Conservation (phyloP, 2,797 vertebrate genomes). For the Pteropus rufus region DNA sequence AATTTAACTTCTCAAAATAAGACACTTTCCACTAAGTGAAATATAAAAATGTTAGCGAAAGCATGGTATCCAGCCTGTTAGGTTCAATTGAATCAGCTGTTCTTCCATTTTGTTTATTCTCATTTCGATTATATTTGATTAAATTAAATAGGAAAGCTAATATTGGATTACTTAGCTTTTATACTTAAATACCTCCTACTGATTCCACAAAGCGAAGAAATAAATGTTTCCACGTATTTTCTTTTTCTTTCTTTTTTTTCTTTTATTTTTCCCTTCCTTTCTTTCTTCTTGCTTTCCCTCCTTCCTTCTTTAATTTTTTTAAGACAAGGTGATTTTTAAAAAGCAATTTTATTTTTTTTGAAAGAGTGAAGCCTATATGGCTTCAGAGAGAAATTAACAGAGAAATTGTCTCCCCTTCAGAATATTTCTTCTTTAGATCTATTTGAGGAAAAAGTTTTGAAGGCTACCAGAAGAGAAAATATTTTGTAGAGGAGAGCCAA, state of each 20-base stretch:
- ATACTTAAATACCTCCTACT: neutral
- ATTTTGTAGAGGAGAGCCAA: neutral
- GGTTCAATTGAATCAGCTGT: neutral
- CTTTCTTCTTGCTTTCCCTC: neutral
- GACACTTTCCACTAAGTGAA: neutral
- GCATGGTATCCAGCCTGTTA: neutral
- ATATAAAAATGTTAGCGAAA: neutral
- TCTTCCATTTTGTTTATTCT: slow-evolving; percentile 17
- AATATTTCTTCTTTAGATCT: neutral
- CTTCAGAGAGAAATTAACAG: slow-evolving; percentile 7
- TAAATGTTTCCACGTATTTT: neutral
- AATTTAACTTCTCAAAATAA: slow-evolving; percentile 27
- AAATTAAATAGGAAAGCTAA: neutral
- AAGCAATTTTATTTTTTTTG: neutral
- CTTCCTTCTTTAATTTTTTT: neutral
- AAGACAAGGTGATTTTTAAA: neutral
- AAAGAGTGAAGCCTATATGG: slow-evolving; percentile 5
- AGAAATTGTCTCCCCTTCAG: neutral
- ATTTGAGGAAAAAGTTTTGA: neutral
- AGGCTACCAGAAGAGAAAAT: neutral
- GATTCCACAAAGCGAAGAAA: neutral
- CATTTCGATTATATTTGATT: neutral
- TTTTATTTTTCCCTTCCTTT: too few species aligned
- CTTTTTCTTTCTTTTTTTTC: neutral
- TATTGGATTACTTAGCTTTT: neutral